A percentile compares a stretch with the other conserved stretches of the same genome.
These are phyloP conservation scores for Diorhabda carinulata DNA, from an alignment of 1,140 invertebrate species.

Conservation along the genomic window DNA sequence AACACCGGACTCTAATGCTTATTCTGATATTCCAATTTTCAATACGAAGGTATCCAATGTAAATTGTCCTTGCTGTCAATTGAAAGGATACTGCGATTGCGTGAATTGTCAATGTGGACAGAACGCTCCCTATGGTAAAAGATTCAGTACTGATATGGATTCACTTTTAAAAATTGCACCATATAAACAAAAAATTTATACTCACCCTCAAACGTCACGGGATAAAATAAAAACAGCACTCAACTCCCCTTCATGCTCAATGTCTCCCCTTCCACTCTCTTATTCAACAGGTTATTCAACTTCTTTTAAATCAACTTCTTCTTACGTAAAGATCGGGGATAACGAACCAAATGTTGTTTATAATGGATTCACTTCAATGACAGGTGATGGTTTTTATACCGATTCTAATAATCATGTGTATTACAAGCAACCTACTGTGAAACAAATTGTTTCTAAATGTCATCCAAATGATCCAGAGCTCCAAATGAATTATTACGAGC, in stretches of 20 bases:
- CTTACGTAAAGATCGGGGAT: slow-evolving; percentile 4
- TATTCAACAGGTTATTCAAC: slow-evolving; percentile 5
- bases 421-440: slow-evolving; percentile 6
- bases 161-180: slow-evolving; percentile 3
- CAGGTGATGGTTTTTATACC: slow-evolving; percentile 8
- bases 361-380: background rate
- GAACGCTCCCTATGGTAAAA: slow-evolving; percentile 11
- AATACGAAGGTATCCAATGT: background rate
- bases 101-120: slow-evolving; percentile 3
- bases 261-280: background rate
- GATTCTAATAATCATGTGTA: slow-evolving; percentile 4
- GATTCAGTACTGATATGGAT: slow-evolving; percentile 13
- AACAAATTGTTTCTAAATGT: background rate
- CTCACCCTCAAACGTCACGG: background rate
- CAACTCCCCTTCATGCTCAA: background rate
- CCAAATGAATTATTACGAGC: background rate
- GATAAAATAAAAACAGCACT: background rate
- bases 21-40: background rate
- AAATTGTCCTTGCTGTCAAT: slow-evolving; percentile 8
- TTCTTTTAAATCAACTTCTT: background rate
- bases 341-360: slow-evolving; percentile 3
- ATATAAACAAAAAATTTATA: background rate
- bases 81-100: slow-evolving; percentile 10
- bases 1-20: background rate
- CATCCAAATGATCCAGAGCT: background rate